Percentiles rank a stretch among this genome's conserved stretches.
These are phyloP conservation scores for Peromyscus leucopus DNA, from an alignment of 2,113 vertebrate genomes.

Conservation along the genomic window DNA sequence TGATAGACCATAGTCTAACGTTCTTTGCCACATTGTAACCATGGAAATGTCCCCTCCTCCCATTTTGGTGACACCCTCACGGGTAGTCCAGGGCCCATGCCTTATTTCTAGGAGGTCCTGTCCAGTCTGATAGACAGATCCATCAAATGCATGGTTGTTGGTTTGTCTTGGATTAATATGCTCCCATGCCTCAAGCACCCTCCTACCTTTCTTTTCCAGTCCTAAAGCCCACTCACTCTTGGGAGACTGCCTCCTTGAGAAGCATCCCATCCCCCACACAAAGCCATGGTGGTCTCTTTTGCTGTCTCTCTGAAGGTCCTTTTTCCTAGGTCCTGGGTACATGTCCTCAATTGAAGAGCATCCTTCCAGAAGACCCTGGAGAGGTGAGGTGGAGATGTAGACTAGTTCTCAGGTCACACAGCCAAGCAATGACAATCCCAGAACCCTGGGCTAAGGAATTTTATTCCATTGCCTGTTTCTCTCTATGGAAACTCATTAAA, in stretches of 20 bases:
- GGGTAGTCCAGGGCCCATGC: not conserved
- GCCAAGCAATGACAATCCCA: not conserved
- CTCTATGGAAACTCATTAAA: not conserved
- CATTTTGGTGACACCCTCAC: not conserved
- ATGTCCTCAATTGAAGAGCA: not conserved
- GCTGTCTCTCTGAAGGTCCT: not conserved
- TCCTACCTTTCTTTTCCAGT: not conserved
- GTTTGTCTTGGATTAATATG: slow-evolving; percentile 3
- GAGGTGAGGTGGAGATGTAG: not conserved
- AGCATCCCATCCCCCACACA: not conserved
- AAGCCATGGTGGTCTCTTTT: not conserved
- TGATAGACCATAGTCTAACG: not conserved
- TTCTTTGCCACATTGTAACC: not conserved
- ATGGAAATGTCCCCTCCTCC: not conserved
- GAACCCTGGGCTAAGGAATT: not conserved
- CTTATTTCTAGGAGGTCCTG: not conserved
- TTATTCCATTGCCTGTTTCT: not conserved
- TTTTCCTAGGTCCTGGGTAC: not conserved
- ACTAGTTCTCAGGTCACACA: slow-evolving; percentile 1
- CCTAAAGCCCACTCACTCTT: not conserved
- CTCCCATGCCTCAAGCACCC: not conserved
- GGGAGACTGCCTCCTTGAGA: not conserved
- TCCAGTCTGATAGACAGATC: not conserved
- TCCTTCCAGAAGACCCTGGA: not conserved
- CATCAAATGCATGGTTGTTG: not conserved